phyloP scores from a whole-genome alignment of 2,113 vertebrate species.

The Heterotis niloticus region DNA sequence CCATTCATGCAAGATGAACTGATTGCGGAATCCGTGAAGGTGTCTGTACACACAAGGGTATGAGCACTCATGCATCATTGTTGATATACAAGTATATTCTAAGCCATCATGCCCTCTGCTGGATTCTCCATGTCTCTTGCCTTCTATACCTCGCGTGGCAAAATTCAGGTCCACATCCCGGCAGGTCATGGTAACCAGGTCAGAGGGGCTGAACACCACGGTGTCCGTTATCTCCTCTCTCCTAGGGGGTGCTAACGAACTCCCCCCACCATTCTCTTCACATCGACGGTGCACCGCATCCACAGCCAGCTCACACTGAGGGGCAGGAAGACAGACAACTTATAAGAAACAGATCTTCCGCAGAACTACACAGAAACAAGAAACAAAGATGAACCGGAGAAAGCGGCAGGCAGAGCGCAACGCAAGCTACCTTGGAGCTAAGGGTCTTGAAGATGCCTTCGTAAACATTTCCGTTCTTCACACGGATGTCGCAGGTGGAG shows the following conservation, averaged over 20 bases:
- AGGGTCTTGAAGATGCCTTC: constrained; percentile 87
- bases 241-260: constrained; percentile 58
- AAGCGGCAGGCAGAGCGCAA: not conserved
- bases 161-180: constrained; percentile 85
- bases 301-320: constrained; percentile 82
- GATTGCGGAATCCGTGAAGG: constrained; percentile 83
- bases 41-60: constrained; percentile 57
- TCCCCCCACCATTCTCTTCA: constrained; percentile 53
- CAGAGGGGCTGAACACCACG: constrained; percentile 83
- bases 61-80: constrained; percentile 47
- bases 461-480: constrained; percentile 80
- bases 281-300: constrained; percentile 78
- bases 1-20: constrained; percentile 79
- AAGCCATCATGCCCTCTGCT: not conserved
- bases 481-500: constrained; percentile 82
- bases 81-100: not conserved
- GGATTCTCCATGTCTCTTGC: not conserved
- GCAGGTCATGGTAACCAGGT: constrained; percentile 83
- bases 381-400: not conserved
- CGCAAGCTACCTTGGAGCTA: constrained; percentile 75
- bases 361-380: not conserved
- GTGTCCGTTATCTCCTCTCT: constrained; percentile 88
- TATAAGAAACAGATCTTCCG: too few relatives aligned
- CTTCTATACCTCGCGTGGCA: constrained; percentile 78
- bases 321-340: not conserved